A percentile compares a stretch with the other conserved stretches of the same genome.
phyloP scores from a whole-genome alignment of 2,797 vertebrate genomes.

The Kryptolebias ocellatus region DNA sequence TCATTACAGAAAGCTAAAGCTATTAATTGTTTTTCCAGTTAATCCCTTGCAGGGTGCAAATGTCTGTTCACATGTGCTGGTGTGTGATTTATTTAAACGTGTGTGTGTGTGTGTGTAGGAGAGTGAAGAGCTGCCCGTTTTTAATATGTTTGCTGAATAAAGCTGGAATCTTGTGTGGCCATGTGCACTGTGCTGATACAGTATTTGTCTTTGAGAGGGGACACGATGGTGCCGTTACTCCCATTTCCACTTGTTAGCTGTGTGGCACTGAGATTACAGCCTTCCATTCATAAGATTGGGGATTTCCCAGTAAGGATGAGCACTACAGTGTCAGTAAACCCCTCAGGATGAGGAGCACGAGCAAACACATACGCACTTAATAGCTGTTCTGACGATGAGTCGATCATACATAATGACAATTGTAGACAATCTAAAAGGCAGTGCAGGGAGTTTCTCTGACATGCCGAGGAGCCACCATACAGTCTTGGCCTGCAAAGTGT shows the following conservation, averaged over 20 bases:
- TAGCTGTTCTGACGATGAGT: conserved; percentile 39
- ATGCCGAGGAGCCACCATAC: conserved; percentile 42
- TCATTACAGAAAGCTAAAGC: conserved; percentile 63
- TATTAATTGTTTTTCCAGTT: conserved; percentile 66
- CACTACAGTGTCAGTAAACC: conserved; percentile 57
- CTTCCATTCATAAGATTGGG: conserved; percentile 71
- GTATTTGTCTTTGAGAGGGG: conserved; percentile 57
- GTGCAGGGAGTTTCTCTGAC: conserved; percentile 15
- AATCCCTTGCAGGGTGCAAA: conserved; percentile 53
- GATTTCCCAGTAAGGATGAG: conserved; percentile 67
- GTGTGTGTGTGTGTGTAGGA: background rate
- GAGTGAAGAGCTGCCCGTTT: conserved; percentile 13
- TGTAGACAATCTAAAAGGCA: conserved; percentile 17
- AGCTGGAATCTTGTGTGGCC: conserved; percentile 54
- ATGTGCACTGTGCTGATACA: conserved; percentile 55
- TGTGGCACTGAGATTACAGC: conserved; percentile 66
- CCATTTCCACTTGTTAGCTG: conserved; percentile 57
- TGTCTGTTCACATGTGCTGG: conserved; percentile 37
- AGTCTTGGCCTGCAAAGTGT: conserved; percentile 36
- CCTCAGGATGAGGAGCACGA: conserved; percentile 51
- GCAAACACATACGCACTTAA: conserved; percentile 21
- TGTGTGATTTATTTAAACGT: conserved; percentile 32
- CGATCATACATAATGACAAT: conserved; percentile 28
- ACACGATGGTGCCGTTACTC: conserved; percentile 48
- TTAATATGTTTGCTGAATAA: conserved; percentile 52